phyloP scores from a whole-genome alignment of 2,797 vertebrate genomes.

The Leuciscus waleckii region DNA sequence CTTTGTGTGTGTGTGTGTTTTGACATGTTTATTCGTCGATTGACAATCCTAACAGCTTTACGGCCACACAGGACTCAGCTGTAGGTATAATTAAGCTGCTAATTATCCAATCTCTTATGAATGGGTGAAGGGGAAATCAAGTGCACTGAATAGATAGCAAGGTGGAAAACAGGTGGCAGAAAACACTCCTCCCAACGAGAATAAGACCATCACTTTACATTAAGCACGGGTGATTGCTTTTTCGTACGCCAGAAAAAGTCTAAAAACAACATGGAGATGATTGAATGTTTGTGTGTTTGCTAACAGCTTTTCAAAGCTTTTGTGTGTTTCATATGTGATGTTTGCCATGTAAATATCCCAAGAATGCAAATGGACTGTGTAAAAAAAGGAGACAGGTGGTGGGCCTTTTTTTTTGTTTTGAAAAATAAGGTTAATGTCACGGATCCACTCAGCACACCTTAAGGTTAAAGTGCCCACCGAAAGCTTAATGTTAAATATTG shows the following conservation, averaged over 20 bases:
- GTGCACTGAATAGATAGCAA: neutral
- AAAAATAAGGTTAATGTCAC: neutral
- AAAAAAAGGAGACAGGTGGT: neutral
- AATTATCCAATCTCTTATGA: neutral
- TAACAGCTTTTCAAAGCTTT: neutral
- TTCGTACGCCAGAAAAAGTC: neutral
- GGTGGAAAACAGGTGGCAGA: neutral
- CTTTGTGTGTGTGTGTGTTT: neutral
- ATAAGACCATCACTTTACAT: neutral
- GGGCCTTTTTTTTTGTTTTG: neutral
- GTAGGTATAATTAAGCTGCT: neutral
- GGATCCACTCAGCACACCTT: no score
- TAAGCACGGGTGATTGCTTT: neutral
- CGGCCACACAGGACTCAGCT: neutral
- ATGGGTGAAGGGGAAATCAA: neutral
- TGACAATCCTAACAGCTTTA: neutral
- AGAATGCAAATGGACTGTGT: neutral
- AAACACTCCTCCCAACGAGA: neutral
- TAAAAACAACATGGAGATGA: constrained; percentile 1
- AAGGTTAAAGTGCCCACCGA: no score
- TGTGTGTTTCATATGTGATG: neutral
- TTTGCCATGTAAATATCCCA: constrained; percentile 8
- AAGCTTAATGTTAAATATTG: neutral
- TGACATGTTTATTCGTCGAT: neutral
- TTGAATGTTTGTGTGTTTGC: neutral